phyloP scores from a whole-genome alignment of 37 sponge, comb jelly and placozoan genomes.

The Aplysina aerophoba region DNA sequence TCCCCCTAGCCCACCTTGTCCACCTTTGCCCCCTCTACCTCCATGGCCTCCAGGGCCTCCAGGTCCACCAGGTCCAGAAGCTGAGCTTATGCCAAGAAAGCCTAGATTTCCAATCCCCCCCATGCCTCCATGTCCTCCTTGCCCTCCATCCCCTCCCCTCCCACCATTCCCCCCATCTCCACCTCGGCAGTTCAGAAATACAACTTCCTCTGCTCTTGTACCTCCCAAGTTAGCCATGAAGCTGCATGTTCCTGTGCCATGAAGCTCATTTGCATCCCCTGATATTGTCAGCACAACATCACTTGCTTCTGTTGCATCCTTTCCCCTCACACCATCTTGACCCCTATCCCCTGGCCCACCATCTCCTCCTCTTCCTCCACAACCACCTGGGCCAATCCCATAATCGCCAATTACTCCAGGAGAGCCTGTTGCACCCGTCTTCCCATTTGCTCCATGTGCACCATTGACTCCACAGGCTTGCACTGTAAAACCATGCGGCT shows the following conservation, averaged over 20 bases:
- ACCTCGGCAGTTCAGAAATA: conserved; percentile 73
- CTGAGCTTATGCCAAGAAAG: conserved; percentile 39
- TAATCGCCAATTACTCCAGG: conserved; percentile 27
- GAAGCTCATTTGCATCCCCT: conserved; percentile 58
- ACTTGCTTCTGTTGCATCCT: conserved; percentile 74
- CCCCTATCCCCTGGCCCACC: conserved; percentile 71
- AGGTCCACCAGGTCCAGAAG: conserved; percentile 58
- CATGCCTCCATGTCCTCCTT: conserved; percentile 68
- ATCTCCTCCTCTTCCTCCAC: conserved; percentile 65
- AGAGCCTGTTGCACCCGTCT: conserved; percentile 45
- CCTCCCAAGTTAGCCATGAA: conserved; percentile 69
- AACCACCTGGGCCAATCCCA: conserved; percentile 40
- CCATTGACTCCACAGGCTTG: conserved; percentile 63
- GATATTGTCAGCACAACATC: conserved; percentile 57
- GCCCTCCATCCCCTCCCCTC: conserved; percentile 76
- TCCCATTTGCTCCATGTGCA: conserved; percentile 43
- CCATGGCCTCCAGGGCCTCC: conserved; percentile 83
- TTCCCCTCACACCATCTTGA: conserved; percentile 46
- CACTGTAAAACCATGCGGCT: conserved; percentile 55
- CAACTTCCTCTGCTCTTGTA: conserved; percentile 47
- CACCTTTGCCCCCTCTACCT: conserved; percentile 79
- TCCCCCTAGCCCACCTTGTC: conserved; percentile 65
- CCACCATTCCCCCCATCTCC: conserved; percentile 85
- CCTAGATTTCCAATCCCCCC: conserved; percentile 69
- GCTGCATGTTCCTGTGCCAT: conserved; percentile 48